Percentiles rank a stretch among this genome's conserved stretches.
phyloP scores from a whole-genome alignment of 2,797 vertebrate species.

The Sciurus carolinensis region DNA sequence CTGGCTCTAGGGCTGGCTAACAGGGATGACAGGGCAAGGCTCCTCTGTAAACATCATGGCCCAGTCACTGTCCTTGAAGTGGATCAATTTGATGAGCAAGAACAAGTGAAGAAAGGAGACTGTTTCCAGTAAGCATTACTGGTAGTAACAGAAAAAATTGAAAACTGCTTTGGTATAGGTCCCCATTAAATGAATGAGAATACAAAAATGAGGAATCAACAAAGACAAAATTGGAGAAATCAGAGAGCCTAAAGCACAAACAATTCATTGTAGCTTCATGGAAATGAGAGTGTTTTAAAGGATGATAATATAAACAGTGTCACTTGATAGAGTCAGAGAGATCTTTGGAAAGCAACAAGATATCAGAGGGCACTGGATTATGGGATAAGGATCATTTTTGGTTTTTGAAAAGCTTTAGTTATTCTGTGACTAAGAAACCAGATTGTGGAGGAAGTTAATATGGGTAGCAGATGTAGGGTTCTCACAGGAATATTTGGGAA shows the following conservation, averaged over 20 bases:
- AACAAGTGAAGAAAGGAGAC: neutral
- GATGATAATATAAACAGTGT: neutral
- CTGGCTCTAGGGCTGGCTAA: neutral
- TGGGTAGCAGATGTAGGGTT: neutral
- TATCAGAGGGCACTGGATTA: neutral
- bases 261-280: neutral
- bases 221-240: slow-evolving; percentile 27
- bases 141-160: neutral
- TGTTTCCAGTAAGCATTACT: neutral
- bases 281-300: neutral
- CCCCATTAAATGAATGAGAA: neutral
- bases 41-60: neutral
- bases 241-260: neutral
- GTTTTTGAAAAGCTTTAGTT: slow-evolving; percentile 37
- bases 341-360: slow-evolving; percentile 3
- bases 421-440: neutral
- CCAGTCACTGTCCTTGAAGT: neutral
- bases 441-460: neutral
- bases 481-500: neutral
- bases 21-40: neutral
- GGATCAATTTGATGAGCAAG: neutral
- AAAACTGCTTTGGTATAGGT: neutral
- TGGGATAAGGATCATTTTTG: neutral
- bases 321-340: neutral
- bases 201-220: neutral